These are phyloP conservation scores for Parasteatoda lunata DNA, from an alignment of 2,888 invertebrate genomes.

Conservation along the genomic window DNA sequence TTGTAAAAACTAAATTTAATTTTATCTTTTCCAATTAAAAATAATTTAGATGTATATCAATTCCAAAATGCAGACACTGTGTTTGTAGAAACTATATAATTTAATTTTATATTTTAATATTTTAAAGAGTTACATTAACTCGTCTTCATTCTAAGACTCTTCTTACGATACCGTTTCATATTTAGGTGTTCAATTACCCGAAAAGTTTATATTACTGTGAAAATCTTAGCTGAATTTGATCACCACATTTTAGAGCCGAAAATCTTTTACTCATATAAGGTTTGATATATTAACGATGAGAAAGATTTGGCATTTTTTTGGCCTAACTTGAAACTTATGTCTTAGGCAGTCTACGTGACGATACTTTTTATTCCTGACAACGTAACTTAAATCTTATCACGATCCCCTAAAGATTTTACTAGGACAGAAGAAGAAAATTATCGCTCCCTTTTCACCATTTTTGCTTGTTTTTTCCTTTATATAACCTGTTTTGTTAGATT, in stretches of 20 bases:
- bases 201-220: too few relatives aligned
- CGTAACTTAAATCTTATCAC: slow-evolving; percentile 61
- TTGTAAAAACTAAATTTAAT: too few relatives aligned
- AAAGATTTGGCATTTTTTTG: slow-evolving; percentile 43
- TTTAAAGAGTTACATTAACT: too few relatives aligned
- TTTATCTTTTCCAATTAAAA: too few relatives aligned
- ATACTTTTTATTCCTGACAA: slow-evolving; percentile 55
- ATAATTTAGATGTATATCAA: too few relatives aligned
- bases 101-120: too few relatives aligned
- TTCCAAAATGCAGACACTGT: too few relatives aligned
- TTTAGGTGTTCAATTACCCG: too few relatives aligned
- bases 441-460: slow-evolving; percentile 34
- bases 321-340: slow-evolving; percentile 33
- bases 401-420: slow-evolving; percentile 47
- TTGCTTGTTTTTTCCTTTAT: slow-evolving; percentile 26
- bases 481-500: not conserved
- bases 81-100: too few relatives aligned
- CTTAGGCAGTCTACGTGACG: slow-evolving; percentile 53
- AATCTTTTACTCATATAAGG: slow-evolving; percentile 23
- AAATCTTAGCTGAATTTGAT: too few relatives aligned
- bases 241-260: slow-evolving; percentile 10
- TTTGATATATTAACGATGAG: slow-evolving; percentile 31
- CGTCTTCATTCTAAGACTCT: too few relatives aligned
- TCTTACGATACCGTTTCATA: too few relatives aligned
- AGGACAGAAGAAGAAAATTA: slow-evolving; percentile 43